A percentile compares a stretch with the other conserved stretches of the same genome.
Conservation (phyloP, 2,113 vertebrate species). For the Rattus norvegicus region GRCr8 NC_086036.1:2707501-2708000, state of each 20-base stretch:
- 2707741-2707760: neutral
- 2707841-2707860: conserved; percentile 61
- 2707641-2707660: conserved; percentile 3
- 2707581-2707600: conserved; percentile 6
- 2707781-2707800: conserved; percentile 18
- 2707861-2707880: conserved; percentile 60
- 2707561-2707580: conserved; percentile 28
- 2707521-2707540: conserved; percentile 30
- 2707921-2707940: conserved; percentile 17
- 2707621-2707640: neutral
- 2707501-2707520: conserved; percentile 32
- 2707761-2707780: conserved; percentile 2
- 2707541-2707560: conserved; percentile 34
- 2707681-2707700: conserved; percentile 23
- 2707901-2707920: neutral
- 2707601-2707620: conserved; percentile 40
- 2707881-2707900: conserved; percentile 25
- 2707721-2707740: conserved; percentile 12
- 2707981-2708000: conserved; percentile 15
- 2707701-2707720: neutral
- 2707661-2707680: conserved; percentile 42
- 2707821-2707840: neutral
- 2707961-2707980: neutral
- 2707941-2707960: neutral
- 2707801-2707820: neutral